Evolutionary conservation across 2,888 invertebrate genomes (phyloP).

Genomic region (Pollenia labialis): DNA sequence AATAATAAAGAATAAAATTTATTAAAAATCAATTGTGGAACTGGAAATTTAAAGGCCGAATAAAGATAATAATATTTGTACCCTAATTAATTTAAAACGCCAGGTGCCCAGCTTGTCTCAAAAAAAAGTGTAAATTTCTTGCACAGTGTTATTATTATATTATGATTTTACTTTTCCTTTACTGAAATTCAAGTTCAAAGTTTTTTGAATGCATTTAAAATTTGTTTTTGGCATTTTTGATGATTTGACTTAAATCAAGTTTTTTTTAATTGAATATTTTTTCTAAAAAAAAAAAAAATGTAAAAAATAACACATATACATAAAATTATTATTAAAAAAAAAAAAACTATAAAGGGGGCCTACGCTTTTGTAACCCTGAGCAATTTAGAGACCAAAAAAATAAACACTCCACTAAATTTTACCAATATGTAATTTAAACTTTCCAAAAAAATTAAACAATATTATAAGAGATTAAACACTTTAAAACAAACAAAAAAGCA

Average conservation of each 20-base stretch:
- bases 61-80: too few relatives aligned
- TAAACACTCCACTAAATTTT: not conserved
- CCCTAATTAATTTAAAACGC: too few relatives aligned
- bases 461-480: constrained; percentile 26
- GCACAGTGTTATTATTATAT: constrained; percentile 53
- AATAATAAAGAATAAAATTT: too few relatives aligned
- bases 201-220: constrained; percentile 73
- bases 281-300: constrained; percentile 43
- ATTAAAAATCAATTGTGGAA: too few relatives aligned
- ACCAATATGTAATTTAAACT: not conserved
- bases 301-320: constrained; percentile 25
- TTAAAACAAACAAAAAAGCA: constrained; percentile 15
- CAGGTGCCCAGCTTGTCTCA: too few relatives aligned
- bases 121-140: too few relatives aligned
- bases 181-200: constrained; percentile 72
- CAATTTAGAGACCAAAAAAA: constrained; percentile 15
- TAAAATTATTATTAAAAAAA: constrained; percentile 2
- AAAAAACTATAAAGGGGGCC: constrained; percentile 55
- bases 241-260: constrained; percentile 64
- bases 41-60: too few relatives aligned
- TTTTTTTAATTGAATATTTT: constrained; percentile 65
- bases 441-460: constrained; percentile 13
- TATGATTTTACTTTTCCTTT: constrained; percentile 51
- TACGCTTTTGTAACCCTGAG: constrained; percentile 67
- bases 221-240: constrained; percentile 74